Evolutionary conservation across 2,113 vertebrate species (phyloP), one percentile per base, ranked within the genome.

Genomic region (Dasypus novemcinctus): DNA sequence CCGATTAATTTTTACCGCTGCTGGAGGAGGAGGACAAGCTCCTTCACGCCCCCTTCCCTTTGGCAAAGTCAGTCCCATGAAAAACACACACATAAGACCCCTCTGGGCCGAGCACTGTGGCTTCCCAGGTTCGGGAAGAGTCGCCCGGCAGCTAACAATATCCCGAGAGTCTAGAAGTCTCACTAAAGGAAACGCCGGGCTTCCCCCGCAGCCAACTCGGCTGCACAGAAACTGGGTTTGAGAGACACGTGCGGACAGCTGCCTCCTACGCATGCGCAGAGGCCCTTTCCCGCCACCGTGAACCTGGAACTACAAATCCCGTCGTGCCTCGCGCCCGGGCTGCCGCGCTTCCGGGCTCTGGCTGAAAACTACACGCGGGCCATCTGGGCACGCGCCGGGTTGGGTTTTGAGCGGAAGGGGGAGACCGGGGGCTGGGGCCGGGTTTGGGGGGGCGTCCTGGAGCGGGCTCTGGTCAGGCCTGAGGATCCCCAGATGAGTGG

Each of bases 221-320:
- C 17, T 6, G 5, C 4, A 71, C 75, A 14, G 38, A 93, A 87
- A 94, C 12, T 33, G 0, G 7, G 5, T 29, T 64, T 12, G 11
- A 64, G 46, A 13, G 29, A 89, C 80, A 82, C 38, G 54, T 82
- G 83, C 17, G 3, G 8, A 38, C 54, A 83, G 38, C 20, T 20
- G 2, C 54, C 36, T 9, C 23, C 41, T 49, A 29, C 91, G 80
- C 97, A 66, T 84, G 94, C 91, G 89, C 95, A 74, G 13, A 83
- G 8, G 1, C 20, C 20, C 63, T 57, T 79, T 49, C n/a, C 78
- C 71, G 71, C 21, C 2, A 9, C 10, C 0, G 0, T 4, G 5
- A 29, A 4, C 0, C 7, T 5, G 2, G 69, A 93, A 97, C 97
- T 97, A 96, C 97, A 95, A 90, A 43, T 96, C 95, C 97, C 97